These are phyloP conservation scores for Microchirus variegatus DNA, from an alignment of 2,797 vertebrate genomes.

Conservation along the genomic window DNA sequence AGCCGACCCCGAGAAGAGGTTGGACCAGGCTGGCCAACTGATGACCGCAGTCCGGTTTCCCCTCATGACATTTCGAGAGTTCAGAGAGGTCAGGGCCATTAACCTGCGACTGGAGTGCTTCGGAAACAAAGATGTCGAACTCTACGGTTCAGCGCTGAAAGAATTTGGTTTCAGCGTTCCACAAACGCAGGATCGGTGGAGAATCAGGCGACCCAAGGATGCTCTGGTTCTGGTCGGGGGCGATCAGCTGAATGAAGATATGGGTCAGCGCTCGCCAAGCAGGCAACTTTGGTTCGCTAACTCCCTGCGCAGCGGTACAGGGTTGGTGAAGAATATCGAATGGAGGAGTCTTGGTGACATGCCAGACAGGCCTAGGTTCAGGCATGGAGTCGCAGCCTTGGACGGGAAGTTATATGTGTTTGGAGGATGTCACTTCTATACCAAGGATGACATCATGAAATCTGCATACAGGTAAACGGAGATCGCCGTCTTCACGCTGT, in stretches of 20 bases:
- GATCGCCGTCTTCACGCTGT: not conserved
- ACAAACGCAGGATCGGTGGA: slow-evolving; percentile 49
- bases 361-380: slow-evolving; percentile 84
- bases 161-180: slow-evolving; percentile 73
- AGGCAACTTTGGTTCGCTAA: slow-evolving; percentile 87
- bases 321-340: slow-evolving; percentile 83
- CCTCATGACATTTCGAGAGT: slow-evolving; percentile 90
- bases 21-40: slow-evolving; percentile 75
- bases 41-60: slow-evolving; percentile 87
- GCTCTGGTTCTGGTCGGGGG: slow-evolving; percentile 88
- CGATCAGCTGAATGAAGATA: slow-evolving; percentile 79
- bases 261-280: slow-evolving; percentile 80
- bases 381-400: slow-evolving; percentile 81
- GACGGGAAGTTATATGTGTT: slow-evolving; percentile 82
- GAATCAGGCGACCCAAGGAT: slow-evolving; percentile 82
- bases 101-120: slow-evolving; percentile 79
- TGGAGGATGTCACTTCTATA: slow-evolving; percentile 90
- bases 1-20: slow-evolving; percentile 74
- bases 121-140: slow-evolving; percentile 62
- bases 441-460: slow-evolving; percentile 83
- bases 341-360: slow-evolving; percentile 84
- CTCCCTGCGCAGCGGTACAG: slow-evolving; percentile 82
- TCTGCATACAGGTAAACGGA: slow-evolving; percentile 86
- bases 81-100: slow-evolving; percentile 85
- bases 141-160: slow-evolving; percentile 71